These are phyloP conservation scores for Andrena bicolor DNA, from an alignment of 2,888 invertebrate species.

Conservation along the genomic window DNA sequence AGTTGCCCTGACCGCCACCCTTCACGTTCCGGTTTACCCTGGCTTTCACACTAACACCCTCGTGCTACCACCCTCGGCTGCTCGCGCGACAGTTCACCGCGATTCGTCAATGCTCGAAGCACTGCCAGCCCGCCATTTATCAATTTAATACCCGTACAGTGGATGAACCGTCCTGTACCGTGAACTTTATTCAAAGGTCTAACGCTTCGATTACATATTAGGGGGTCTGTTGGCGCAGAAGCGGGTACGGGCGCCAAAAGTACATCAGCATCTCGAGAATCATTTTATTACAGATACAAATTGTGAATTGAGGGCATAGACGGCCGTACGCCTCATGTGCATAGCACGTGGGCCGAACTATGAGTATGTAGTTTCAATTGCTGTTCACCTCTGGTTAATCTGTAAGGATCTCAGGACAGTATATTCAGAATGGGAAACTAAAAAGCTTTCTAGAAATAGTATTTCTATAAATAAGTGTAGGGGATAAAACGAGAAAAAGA, in stretches of 20 bases:
- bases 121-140: slow-evolving; percentile 73
- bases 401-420: too few species aligned
- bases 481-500: too few species aligned
- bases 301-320: too few species aligned
- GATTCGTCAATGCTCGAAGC: slow-evolving; percentile 76
- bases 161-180: slow-evolving; percentile 58
- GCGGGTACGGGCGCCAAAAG: background rate
- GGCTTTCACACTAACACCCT: slow-evolving; percentile 54
- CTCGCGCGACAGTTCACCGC: slow-evolving; percentile 59
- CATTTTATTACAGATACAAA: too few species aligned
- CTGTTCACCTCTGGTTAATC: too few species aligned
- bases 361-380: too few species aligned
- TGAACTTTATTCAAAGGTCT: slow-evolving; percentile 34
- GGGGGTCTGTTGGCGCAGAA: slow-evolving; percentile 7
- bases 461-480: too few species aligned
- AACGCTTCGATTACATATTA: slow-evolving; percentile 34
- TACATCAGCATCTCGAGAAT: too few species aligned
- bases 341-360: too few species aligned
- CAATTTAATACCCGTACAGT: slow-evolving; percentile 74
- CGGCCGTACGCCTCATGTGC: too few species aligned
- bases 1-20: slow-evolving; percentile 59
- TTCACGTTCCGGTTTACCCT: slow-evolving; percentile 64
- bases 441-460: too few species aligned
- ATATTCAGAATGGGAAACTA: too few species aligned
- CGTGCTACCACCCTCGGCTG: slow-evolving; percentile 35